These are phyloP conservation scores for Tor tambroides DNA, from an alignment of 2,113 vertebrate genomes.

Conservation along the genomic window DNA sequence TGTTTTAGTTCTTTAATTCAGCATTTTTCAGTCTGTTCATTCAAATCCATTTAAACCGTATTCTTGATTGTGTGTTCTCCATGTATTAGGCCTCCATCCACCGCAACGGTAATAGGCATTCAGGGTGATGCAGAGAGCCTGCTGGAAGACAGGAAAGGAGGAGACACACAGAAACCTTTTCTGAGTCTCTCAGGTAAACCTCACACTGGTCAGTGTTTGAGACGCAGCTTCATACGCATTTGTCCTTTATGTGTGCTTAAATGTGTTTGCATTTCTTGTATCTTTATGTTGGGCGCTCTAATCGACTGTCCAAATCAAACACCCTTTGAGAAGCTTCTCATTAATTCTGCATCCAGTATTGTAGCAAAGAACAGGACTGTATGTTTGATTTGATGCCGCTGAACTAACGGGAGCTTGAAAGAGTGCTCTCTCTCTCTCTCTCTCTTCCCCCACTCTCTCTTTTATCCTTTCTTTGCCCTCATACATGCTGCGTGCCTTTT, in stretches of 20 bases:
- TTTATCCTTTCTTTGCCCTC: constrained; percentile 11
- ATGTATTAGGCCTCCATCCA: constrained; percentile 88
- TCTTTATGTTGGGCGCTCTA: constrained; percentile 3
- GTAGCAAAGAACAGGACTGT: not conserved
- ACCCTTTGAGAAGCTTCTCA: constrained; percentile 2
- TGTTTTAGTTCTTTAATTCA: constrained; percentile 8
- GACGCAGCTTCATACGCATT: not conserved
- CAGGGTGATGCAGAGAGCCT: constrained; percentile 87
- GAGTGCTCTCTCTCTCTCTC: constrained; percentile 32
- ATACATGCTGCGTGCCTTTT: constrained; percentile 49
- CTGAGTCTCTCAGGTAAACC: constrained; percentile 78
- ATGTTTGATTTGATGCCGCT: constrained; percentile 28
- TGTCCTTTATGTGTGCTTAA: constrained; percentile 17
- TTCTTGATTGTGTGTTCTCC: constrained; percentile 30
- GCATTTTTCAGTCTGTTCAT: constrained; percentile 42
- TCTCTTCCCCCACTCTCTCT: constrained; percentile 23
- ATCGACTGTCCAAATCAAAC: constrained; percentile 24
- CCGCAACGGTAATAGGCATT: constrained; percentile 87
- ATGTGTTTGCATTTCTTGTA: not conserved
- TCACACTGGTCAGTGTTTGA: not conserved
- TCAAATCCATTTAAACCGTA: not conserved
- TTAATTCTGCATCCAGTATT: not conserved
- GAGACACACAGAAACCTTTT: constrained; percentile 85
- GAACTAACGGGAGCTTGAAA: constrained; percentile 19
- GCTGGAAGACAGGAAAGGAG: constrained; percentile 88